These are phyloP conservation scores for Macrotus californicus DNA, from an alignment of 2,113 vertebrate genomes.

Conservation along the genomic window DNA sequence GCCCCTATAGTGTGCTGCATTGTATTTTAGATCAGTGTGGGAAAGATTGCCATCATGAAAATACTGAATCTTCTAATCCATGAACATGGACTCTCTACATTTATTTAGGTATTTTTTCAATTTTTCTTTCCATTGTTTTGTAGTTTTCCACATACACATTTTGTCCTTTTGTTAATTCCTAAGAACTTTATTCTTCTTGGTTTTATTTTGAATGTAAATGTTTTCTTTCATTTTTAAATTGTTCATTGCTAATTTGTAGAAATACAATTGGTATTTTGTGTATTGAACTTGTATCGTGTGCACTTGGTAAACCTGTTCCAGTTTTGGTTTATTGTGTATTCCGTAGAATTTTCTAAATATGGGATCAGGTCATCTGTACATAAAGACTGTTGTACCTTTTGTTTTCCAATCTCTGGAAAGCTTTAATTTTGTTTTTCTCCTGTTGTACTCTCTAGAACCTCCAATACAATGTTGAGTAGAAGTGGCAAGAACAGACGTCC, in stretches of 20 bases:
- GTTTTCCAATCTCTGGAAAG: background rate
- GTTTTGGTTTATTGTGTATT: background rate
- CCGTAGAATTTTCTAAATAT: background rate
- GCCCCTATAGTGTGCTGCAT: background rate
- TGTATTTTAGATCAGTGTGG: background rate
- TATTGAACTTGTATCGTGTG: background rate
- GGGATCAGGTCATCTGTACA: background rate
- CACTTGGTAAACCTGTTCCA: background rate
- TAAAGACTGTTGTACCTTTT: background rate
- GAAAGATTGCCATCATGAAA: background rate
- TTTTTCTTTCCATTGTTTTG: background rate
- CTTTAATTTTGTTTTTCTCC: background rate
- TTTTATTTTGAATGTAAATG: background rate
- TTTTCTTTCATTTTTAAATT: background rate
- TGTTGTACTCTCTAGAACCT: background rate
- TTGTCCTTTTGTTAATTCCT: background rate
- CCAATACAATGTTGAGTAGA: background rate
- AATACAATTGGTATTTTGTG: background rate
- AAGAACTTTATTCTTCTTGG: background rate
- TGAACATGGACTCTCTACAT: background rate
- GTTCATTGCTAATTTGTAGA: background rate
- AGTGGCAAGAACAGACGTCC: background rate
- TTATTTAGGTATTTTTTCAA: background rate
- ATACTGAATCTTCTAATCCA: background rate
- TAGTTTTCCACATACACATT: background rate